Percentiles rank a stretch among this genome's conserved stretches.
phyloP scores from a whole-genome alignment of 2,888 invertebrate genomes.

The Drosophila prolongata region DNA sequence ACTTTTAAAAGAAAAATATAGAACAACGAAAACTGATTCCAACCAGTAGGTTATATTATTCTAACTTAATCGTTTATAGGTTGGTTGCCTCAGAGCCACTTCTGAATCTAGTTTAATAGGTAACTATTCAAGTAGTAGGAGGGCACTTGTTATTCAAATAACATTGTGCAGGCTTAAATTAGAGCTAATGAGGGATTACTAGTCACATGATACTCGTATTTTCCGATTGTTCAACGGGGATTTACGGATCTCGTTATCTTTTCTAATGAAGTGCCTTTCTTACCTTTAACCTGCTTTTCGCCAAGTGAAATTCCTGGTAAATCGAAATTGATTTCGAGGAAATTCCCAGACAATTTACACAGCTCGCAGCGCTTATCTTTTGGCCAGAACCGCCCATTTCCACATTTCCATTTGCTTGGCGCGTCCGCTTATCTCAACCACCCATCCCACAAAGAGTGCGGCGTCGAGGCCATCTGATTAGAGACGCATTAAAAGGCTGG shows the following conservation, averaged over 20 bases:
- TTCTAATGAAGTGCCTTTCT: constrained; percentile 20
- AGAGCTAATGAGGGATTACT: constrained; percentile 19
- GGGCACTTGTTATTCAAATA: background rate
- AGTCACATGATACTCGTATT: constrained; percentile 11
- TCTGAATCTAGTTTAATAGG: background rate
- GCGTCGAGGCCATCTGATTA: constrained; percentile 54
- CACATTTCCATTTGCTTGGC: constrained; percentile 41
- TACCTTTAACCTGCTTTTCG: constrained; percentile 22
- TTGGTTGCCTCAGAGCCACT: background rate
- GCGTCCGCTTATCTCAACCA: constrained; percentile 38
- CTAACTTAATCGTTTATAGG: background rate
- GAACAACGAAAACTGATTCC: too few species aligned
- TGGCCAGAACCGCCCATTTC: constrained; percentile 26
- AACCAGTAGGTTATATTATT: too few species aligned
- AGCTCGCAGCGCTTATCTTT: constrained; percentile 23
- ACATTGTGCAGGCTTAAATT: constrained; percentile 12
- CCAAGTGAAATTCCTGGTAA: constrained; percentile 12
- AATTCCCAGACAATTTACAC: constrained; percentile 41
- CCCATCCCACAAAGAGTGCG: constrained; percentile 18
- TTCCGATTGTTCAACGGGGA: constrained; percentile 4
- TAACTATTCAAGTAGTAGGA: background rate
- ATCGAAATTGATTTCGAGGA: constrained; percentile 32
- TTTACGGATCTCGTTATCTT: constrained; percentile 8
- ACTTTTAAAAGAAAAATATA: too few species aligned
- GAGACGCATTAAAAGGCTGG: constrained; percentile 59